A percentile compares a stretch with the other conserved stretches of the same genome.
phyloP scores from a whole-genome alignment of 1,140 invertebrate genomes.

The Drosophila bipectinata region DNA sequence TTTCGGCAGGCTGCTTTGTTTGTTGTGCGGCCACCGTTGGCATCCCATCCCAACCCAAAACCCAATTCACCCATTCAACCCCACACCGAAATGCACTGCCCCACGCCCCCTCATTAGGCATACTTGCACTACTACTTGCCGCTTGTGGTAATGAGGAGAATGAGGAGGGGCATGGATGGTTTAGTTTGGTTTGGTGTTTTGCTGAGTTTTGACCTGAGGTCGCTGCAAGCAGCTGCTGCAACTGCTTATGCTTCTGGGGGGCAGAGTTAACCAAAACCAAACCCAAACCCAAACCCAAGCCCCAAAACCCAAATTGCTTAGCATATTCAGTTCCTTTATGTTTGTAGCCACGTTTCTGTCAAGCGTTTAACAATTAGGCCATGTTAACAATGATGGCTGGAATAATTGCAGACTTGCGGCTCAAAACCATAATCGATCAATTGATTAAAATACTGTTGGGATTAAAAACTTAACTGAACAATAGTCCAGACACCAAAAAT shows the following conservation, averaged over 20 bases:
- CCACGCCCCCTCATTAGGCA: conserved; percentile 20
- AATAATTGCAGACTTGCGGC: background rate
- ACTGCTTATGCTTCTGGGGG: background rate
- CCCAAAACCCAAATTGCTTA: conserved; percentile 41
- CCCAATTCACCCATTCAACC: background rate
- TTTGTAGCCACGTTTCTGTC: background rate
- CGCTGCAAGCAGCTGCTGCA: conserved; percentile 21
- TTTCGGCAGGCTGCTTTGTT: conserved; percentile 31
- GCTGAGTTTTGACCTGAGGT: conserved; percentile 21
- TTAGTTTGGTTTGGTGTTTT: conserved; percentile 2
- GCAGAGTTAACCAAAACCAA: background rate
- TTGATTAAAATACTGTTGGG: too few species aligned
- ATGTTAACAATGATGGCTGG: conserved; percentile 22
- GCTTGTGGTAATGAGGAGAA: conserved; percentile 27
- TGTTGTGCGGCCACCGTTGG: conserved; percentile 21
- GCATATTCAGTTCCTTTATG: conserved; percentile 20
- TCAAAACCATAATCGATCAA: too few species aligned
- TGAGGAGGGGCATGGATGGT: background rate
- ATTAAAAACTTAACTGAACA: too few species aligned
- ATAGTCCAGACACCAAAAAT: too few species aligned
- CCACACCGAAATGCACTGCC: background rate
- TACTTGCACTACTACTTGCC: conserved; percentile 20
- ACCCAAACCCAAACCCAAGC: background rate
- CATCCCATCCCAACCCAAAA: background rate
- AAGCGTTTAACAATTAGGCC: conserved; percentile 10